phyloP scores from a whole-genome alignment of 2,888 invertebrate species.

The Cerastoderma edule region DNA sequence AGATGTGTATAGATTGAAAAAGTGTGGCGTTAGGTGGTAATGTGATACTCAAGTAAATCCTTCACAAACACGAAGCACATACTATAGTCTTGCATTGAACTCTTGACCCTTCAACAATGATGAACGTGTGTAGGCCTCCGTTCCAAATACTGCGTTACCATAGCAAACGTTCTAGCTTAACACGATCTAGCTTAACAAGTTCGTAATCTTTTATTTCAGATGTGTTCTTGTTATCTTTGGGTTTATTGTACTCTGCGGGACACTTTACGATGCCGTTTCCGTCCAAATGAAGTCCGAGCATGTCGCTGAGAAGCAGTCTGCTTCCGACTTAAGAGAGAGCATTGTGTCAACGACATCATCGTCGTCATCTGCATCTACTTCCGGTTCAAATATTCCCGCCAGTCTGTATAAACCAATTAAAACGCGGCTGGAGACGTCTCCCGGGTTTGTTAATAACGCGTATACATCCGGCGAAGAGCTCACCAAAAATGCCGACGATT shows the following conservation, averaged over 20 bases:
- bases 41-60: too few relatives aligned
- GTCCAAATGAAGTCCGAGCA: conserved; percentile 19
- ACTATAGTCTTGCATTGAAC: too few relatives aligned
- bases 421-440: conserved; percentile 16
- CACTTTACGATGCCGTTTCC: conserved; percentile 34
- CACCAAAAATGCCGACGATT: background rate
- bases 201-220: conserved; percentile 16
- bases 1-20: too few relatives aligned
- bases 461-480: background rate
- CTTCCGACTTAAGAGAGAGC: background rate
- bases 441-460: background rate
- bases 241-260: conserved; percentile 20
- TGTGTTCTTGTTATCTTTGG: conserved; percentile 31
- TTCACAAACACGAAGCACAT: too few relatives aligned
- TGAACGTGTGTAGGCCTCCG: too few relatives aligned
- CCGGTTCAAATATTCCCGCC: conserved; percentile 1
- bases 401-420: conserved; percentile 22
- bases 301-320: background rate
- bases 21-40: too few relatives aligned
- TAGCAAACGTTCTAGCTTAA: too few relatives aligned
- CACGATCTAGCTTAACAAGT: too few relatives aligned
- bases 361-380: background rate
- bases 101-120: too few relatives aligned
- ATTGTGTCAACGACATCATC: background rate
- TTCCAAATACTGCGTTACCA: too few relatives aligned